These are phyloP conservation scores for Melanotaenia maccullochi DNA, from an alignment of 2,797 vertebrate species.

Conservation along the genomic window DNA sequence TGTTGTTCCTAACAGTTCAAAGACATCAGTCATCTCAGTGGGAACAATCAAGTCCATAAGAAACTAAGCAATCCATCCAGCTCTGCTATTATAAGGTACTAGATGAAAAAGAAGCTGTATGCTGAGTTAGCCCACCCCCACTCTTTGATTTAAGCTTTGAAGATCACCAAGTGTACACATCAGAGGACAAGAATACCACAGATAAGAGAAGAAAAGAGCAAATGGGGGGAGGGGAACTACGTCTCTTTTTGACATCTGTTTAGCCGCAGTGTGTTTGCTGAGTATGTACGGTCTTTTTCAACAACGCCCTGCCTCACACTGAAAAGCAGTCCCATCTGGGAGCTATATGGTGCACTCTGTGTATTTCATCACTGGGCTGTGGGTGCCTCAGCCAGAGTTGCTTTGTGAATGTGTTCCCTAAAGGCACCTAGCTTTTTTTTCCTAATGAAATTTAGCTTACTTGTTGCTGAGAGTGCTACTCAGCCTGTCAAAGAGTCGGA, in stretches of 20 bases:
- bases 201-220: conserved; percentile 36
- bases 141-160: conserved; percentile 48
- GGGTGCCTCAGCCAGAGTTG: conserved; percentile 8
- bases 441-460: neutral
- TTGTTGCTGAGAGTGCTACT: neutral
- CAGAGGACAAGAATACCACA: conserved; percentile 57
- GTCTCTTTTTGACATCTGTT: conserved; percentile 57
- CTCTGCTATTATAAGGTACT: conserved; percentile 22
- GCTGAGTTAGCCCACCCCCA: conserved; percentile 8
- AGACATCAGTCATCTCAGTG: conserved; percentile 59
- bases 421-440: neutral
- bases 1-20: conserved; percentile 54
- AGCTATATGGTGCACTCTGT: conserved; percentile 15
- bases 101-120: conserved; percentile 20
- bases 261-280: conserved; percentile 43
- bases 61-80: conserved; percentile 7
- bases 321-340: conserved; percentile 47
- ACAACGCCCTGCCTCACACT: conserved; percentile 23
- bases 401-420: conserved; percentile 14
- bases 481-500: neutral
- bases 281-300: conserved; percentile 42
- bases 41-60: conserved; percentile 27
- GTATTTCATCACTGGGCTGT: conserved; percentile 25
- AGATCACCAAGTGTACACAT: conserved; percentile 61
- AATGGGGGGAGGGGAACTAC: conserved; percentile 21